Evolutionary conservation across 2,113 vertebrate species (phyloP), one percentile per base, ranked within the genome.

Genomic region (Syngnathoides biaculeatus): DNA sequence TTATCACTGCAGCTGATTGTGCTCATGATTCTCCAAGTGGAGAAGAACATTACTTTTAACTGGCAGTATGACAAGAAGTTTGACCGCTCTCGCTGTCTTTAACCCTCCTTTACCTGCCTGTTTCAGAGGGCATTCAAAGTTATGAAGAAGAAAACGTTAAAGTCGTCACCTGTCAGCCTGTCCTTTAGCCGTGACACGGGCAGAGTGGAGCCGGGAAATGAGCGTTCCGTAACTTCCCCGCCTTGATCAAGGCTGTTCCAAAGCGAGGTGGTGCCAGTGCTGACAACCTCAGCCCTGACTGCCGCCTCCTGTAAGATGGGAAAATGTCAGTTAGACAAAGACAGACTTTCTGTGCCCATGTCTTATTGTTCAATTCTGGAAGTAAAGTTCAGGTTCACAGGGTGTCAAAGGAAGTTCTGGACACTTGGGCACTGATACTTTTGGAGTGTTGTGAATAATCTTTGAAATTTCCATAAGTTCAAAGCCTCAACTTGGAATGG

Each of bases 191-290:
- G 78, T 80, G 86, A 89, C 89, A 86, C 42, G 26, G 80, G 68
- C 72, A 74, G 72, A 83, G 70, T 15, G 4, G 59, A 43, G 45
- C 42, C 1, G 14, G 64, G 68, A 83, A 77, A 83, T 53, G 76
- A 87, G 75, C 38, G 53, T 53, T 82, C 73, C 65, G 35, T 83
- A 84, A 2, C 86, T 81, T 77, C 79, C 64, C 50, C 65, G 79
- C 84, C 89, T 90, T 93, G 91, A 93, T 93, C 91, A 92, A 81
- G 81, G 75, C 81, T 70, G 76, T 75, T 82, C 68, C 81, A 62
- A 73, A 69, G 69, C 62, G 65, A 79, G 74, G 79, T 79, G 71
- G 81, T 81, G 89, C 84, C 86, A 86, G 73, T 15, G 50, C 74
- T 90, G 90, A 92, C 89, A 90, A 84, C 75, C 67, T 61, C 59